Percentiles rank a stretch among this genome's conserved stretches.
These are phyloP conservation scores for Sminthopsis crassicaudata DNA, from an alignment of 2,113 vertebrate species.

Conservation along the genomic window DNA sequence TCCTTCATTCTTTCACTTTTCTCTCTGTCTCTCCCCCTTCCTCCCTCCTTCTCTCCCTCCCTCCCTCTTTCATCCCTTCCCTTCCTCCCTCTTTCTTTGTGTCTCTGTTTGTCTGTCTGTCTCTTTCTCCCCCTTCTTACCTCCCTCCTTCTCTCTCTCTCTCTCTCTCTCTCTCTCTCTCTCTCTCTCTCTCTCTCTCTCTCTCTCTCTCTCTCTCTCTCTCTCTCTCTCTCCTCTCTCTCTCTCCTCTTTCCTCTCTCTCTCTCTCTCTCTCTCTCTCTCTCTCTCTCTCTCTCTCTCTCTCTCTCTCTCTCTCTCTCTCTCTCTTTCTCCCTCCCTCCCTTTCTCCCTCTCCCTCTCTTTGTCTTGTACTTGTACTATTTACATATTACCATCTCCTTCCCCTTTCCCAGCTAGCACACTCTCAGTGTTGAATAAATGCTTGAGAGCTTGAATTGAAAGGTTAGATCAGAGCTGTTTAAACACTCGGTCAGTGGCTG, in stretches of 20 bases:
- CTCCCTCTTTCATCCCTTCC: too few species aligned
- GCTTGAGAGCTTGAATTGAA: neutral
- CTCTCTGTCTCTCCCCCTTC: too few species aligned
- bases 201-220: neutral
- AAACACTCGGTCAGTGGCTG: neutral
- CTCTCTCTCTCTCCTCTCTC: too few species aligned
- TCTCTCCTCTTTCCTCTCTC: too few species aligned
- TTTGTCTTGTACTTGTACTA: neutral
- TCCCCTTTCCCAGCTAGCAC: neutral
- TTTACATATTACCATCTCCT: neutral
- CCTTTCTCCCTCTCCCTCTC: neutral
- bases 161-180: too few species aligned
- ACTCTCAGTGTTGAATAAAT: neutral
- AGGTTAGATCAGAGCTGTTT: neutral
- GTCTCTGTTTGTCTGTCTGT: too few species aligned
- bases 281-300: too few species aligned
- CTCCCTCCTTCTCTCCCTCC: too few species aligned
- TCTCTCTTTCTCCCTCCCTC: neutral
- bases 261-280: fast-evolving
- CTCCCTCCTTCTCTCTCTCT: too few species aligned
- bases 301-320: too few species aligned
- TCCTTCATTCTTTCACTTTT: neutral
- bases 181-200: too few species aligned
- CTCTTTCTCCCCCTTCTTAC: fast-evolving
- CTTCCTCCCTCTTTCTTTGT: too few species aligned